phyloP scores from a whole-genome alignment of 2,797 vertebrate genomes.

The Micromesistius poutassou region DNA sequence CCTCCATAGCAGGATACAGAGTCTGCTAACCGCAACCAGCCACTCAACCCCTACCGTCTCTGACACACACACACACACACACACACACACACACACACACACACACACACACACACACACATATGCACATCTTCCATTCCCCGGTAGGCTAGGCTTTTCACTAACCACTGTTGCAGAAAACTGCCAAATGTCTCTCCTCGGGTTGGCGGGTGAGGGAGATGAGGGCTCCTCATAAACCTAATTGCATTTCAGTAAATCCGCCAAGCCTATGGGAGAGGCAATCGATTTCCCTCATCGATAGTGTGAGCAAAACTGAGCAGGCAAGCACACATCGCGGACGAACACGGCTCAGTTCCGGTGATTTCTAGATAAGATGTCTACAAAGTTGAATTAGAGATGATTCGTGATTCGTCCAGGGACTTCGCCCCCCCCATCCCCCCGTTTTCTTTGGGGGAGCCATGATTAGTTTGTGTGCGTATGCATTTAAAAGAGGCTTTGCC shows the following conservation, averaged over 20 bases:
- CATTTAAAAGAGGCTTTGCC: not conserved
- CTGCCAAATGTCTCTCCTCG: constrained; percentile 28
- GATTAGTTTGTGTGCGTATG: not conserved
- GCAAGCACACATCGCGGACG: constrained; percentile 5
- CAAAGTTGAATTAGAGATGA: constrained; percentile 20
- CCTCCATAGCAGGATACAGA: constrained; percentile 18
- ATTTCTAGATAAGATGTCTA: constrained; percentile 5
- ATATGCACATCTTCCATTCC: not conserved
- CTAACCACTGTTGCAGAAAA: constrained; percentile 33
- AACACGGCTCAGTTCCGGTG: not conserved
- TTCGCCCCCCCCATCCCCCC: too few species aligned
- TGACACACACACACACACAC: not conserved
- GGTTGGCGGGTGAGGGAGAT: constrained; percentile 31
- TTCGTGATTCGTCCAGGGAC: not conserved
- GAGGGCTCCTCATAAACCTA: constrained; percentile 31
- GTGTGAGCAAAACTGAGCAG: constrained; percentile 21
- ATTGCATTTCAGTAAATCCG: constrained; percentile 43
- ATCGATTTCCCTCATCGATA: constrained; percentile 26
- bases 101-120: not conserved
- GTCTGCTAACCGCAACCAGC: constrained; percentile 29
- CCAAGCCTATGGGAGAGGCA: constrained; percentile 11
- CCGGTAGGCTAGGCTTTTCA: constrained; percentile 26
- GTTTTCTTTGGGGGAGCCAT: not conserved
- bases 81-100: not conserved
- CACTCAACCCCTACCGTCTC: constrained; percentile 44